These are phyloP conservation scores for Ochotona princeps DNA, from an alignment of 2,113 vertebrate species.

Conservation along the genomic window DNA sequence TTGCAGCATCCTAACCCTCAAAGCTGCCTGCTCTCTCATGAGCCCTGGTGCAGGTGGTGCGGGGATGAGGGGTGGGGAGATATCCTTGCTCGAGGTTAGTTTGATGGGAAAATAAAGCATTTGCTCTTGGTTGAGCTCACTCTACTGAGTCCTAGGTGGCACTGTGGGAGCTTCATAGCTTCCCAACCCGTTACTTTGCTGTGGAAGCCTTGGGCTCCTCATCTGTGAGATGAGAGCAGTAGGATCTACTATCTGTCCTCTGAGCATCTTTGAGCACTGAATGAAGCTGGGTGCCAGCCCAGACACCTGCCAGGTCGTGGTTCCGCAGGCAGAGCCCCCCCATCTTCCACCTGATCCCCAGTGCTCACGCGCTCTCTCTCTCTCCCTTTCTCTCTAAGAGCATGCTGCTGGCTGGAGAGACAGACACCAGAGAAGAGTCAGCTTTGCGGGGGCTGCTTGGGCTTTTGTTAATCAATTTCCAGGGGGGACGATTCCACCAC, in stretches of 20 bases:
- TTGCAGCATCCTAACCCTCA: background rate
- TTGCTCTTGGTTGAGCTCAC: background rate
- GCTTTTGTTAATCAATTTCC: constrained; percentile 78
- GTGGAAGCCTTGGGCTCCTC: background rate
- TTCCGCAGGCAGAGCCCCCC: background rate
- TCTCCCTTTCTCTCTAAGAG: too few species aligned
- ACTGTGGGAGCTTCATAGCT: background rate
- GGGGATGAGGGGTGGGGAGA: too few species aligned
- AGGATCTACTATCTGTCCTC: too few species aligned
- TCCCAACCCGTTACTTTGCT: background rate
- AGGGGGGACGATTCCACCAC: constrained; percentile 70
- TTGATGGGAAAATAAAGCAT: background rate
- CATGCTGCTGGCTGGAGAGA: background rate
- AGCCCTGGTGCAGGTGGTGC: background rate
- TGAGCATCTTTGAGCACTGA: background rate
- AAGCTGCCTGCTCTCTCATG: background rate
- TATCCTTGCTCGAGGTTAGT: background rate
- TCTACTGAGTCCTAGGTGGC: background rate
- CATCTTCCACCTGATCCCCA: too few species aligned
- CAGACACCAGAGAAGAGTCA: constrained; percentile 19
- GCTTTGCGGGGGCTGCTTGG: constrained; percentile 53
- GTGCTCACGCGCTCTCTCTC: too few species aligned
- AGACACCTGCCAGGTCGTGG: background rate
- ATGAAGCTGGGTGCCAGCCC: background rate
- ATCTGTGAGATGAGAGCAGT: background rate